A percentile compares a stretch with the other conserved stretches of the same genome.
These are phyloP conservation scores for Polymixis flavicincta DNA, from an alignment of 2,888 invertebrate genomes.

Conservation along the genomic window DNA sequence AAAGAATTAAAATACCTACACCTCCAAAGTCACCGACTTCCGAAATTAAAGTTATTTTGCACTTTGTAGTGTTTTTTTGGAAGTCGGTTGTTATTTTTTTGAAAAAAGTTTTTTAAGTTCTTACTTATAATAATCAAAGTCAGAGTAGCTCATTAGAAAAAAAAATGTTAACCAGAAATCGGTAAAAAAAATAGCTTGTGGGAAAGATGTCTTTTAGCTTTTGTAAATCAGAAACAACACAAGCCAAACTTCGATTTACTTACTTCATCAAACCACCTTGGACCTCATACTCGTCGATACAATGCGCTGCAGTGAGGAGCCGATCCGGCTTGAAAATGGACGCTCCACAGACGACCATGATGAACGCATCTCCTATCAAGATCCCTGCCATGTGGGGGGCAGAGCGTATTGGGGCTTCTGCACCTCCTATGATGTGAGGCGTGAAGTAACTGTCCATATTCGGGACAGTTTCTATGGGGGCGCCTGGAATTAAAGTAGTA, in stretches of 20 bases:
- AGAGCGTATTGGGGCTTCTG: slow-evolving; percentile 62
- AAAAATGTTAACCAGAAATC: background rate
- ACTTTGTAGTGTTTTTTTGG: no score
- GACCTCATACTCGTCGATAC: slow-evolving; percentile 64
- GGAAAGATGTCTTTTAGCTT: background rate
- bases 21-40: no score
- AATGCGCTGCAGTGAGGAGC: slow-evolving; percentile 74
- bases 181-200: background rate
- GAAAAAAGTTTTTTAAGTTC: background rate
- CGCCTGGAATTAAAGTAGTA: slow-evolving; percentile 32
- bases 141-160: no score
- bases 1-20: no score
- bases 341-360: slow-evolving; percentile 62
- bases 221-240: background rate
- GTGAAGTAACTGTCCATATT: slow-evolving; percentile 41
- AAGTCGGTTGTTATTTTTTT: no score
- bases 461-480: slow-evolving; percentile 39
- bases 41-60: no score
- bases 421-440: slow-evolving; percentile 71
- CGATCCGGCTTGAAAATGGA: slow-evolving; percentile 32
- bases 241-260: slow-evolving; percentile 22
- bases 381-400: slow-evolving; percentile 71
- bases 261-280: slow-evolving; percentile 61
- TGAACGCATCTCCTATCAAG: slow-evolving; percentile 60
- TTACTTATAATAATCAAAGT: background rate